phyloP scores from a whole-genome alignment of 2,113 vertebrate genomes.

The Syngnathus floridae region DNA sequence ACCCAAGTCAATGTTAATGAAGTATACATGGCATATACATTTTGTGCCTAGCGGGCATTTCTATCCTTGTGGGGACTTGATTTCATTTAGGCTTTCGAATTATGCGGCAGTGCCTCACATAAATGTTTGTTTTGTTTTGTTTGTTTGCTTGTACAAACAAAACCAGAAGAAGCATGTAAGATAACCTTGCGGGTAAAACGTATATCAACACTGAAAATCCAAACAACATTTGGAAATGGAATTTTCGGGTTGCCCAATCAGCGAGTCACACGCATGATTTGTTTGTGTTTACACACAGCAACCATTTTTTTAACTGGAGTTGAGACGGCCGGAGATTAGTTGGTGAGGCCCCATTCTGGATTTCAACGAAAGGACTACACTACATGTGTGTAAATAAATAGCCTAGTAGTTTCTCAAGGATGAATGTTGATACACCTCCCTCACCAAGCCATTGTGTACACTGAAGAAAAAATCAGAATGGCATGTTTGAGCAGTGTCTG shows the following conservation, averaged over 20 bases:
- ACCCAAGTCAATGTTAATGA: constrained; percentile 1
- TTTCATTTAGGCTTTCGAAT: not conserved
- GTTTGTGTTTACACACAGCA: not conserved
- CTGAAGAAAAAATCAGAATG: constrained; percentile 11
- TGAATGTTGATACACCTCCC: not conserved
- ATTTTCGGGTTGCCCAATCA: not conserved
- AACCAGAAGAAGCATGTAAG: not conserved
- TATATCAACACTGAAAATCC: not conserved
- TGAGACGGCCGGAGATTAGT: no score
- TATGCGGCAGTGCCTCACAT: not conserved
- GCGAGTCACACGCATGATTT: no score
- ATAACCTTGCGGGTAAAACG: not conserved
- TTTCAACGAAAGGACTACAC: no score
- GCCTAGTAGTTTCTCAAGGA: not conserved
- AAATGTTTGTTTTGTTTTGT: not conserved
- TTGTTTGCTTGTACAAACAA: not conserved
- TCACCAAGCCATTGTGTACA: not conserved
- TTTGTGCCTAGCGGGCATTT: not conserved
- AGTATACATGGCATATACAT: not conserved
- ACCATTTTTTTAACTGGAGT: no score
- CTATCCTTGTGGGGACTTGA: not conserved
- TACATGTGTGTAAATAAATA: not conserved
- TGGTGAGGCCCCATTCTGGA: no score
- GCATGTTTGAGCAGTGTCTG: constrained; percentile 10
- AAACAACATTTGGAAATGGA: not conserved